Evolutionary conservation across 2,113 vertebrate species (phyloP).

Genomic region (Cathartes aura): DNA sequence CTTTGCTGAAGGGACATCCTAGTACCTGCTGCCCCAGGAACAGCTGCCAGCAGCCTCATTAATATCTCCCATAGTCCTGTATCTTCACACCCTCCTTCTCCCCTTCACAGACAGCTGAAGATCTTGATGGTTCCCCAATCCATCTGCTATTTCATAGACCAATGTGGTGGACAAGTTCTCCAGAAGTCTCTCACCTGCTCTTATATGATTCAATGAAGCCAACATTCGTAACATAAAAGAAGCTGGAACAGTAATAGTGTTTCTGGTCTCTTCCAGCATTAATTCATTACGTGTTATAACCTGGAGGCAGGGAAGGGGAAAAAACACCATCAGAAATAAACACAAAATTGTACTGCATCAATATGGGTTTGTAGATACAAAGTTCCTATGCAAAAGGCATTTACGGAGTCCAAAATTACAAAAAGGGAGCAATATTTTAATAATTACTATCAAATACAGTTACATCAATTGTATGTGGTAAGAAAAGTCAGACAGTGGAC

Average conservation of each 20-base stretch:
- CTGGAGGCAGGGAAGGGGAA: slow-evolving; percentile 60
- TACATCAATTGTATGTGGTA: background rate
- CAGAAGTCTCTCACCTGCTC: slow-evolving; percentile 85
- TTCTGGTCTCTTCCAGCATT: slow-evolving; percentile 97
- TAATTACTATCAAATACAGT: background rate
- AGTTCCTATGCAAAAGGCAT: background rate
- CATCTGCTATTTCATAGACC: background rate
- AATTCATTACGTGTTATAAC: slow-evolving; percentile 97
- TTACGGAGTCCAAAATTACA: background rate
- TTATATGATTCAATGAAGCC: slow-evolving; percentile 95
- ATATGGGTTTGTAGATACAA: background rate
- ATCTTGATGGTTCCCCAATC: background rate
- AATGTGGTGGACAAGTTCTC: background rate
- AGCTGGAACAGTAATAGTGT: slow-evolving; percentile 97
- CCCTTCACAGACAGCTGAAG: background rate
- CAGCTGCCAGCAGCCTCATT: background rate
- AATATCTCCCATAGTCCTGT: background rate
- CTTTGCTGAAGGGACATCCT: background rate
- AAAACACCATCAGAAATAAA: background rate
- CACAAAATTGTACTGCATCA: background rate
- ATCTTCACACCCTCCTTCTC: background rate
- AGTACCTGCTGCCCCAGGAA: background rate
- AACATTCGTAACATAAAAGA: slow-evolving; percentile 99
- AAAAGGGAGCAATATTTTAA: background rate
- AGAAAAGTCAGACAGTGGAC: background rate